Percentiles rank a stretch among this genome's conserved stretches.
These are phyloP conservation scores for Meiosimyza platycephala DNA, from an alignment of 2,888 invertebrate genomes.

Conservation along the genomic window DNA sequence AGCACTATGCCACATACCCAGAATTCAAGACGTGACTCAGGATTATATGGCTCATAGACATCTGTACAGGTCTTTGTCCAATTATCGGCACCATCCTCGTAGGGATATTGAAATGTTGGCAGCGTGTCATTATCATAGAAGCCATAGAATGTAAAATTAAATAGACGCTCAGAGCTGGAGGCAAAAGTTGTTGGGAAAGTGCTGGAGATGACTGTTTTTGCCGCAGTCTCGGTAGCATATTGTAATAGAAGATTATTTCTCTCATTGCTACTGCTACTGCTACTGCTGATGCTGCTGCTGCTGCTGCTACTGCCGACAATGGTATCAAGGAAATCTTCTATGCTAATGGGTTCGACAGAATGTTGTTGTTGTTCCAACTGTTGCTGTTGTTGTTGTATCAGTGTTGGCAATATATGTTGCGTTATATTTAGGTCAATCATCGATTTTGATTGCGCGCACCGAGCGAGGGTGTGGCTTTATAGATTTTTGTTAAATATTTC, in stretches of 20 bases:
- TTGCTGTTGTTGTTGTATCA: slow-evolving; percentile 34
- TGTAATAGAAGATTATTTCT: slow-evolving; percentile 28
- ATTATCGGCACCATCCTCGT: slow-evolving; percentile 22
- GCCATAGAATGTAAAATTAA: slow-evolving; percentile 33
- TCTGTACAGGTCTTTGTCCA: slow-evolving; percentile 49
- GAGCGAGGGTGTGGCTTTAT: no score
- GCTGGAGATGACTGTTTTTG: neutral
- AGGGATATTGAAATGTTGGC: slow-evolving; percentile 30
- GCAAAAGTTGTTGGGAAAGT: neutral
- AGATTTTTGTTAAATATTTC: neutral
- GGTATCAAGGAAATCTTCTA: slow-evolving; percentile 56
- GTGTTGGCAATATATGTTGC: slow-evolving; percentile 35
- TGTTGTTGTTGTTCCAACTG: slow-evolving; percentile 34
- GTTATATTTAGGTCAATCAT: slow-evolving; percentile 41
- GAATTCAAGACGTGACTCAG: slow-evolving; percentile 76
- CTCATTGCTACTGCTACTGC: slow-evolving; percentile 40
- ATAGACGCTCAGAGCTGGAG: neutral
- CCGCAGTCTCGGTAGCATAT: slow-evolving; percentile 35
- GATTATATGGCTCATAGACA: slow-evolving; percentile 56
- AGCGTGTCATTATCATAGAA: slow-evolving; percentile 42
- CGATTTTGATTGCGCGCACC: slow-evolving; percentile 16
- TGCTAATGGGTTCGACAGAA: neutral
- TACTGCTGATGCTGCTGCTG: no score
- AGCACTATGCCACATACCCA: slow-evolving; percentile 85
- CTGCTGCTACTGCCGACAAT: slow-evolving; percentile 53